Base-by-base conservation (phyloP, 2,797 vertebrate genomes). In the Lagorchestes hirsutus region DNA sequence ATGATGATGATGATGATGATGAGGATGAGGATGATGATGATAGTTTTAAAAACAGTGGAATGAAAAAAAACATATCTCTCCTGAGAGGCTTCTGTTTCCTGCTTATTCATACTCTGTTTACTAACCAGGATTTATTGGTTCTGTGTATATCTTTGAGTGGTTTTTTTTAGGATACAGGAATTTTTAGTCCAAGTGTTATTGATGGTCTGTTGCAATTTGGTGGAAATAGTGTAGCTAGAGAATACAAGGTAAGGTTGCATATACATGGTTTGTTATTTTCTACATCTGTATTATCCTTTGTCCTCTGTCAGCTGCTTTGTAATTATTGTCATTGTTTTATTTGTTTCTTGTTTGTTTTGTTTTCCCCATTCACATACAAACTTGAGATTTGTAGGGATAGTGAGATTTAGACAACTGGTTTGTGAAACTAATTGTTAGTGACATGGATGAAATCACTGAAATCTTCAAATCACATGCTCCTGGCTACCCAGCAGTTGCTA, bases 401-500 rank as follows among this genome's bases (percentile, higher is more conserved):
- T 12, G 10, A 87, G 40, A 46, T 87, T 50, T 27, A 46, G 8
- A 24, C 74, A 87, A 87, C 22, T 50, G 10, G 22, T 50, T 87
- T 87, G 40, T 87, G 74, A 87, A 87, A 40, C 40, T 50, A 87
- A 87, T 87, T 46, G 27, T 87, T 87, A 28, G 74, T 50, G 40
- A 46, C 54, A 0, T 1, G 62, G 62, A 10, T 57, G n/a, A 0
- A 67, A 2, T 0, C 0, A 0, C 28, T 92, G 92, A 55, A 0
- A 62, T 58, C 90, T 90, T 11, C 6, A 0, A 58, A 54, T 1
- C 12, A 57, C 31, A 55, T n/a, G 58, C 34, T 92, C 54, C 40
- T 24, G 9, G 22, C 40, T 46, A 46, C 22, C 18, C 22, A 82
- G 40, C 40, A 46, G 74, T 46, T 82, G n/a, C 40, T 46, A 40